phyloP scores from a whole-genome alignment of 2,888 invertebrate species.

The Lymantria monacha region DNA sequence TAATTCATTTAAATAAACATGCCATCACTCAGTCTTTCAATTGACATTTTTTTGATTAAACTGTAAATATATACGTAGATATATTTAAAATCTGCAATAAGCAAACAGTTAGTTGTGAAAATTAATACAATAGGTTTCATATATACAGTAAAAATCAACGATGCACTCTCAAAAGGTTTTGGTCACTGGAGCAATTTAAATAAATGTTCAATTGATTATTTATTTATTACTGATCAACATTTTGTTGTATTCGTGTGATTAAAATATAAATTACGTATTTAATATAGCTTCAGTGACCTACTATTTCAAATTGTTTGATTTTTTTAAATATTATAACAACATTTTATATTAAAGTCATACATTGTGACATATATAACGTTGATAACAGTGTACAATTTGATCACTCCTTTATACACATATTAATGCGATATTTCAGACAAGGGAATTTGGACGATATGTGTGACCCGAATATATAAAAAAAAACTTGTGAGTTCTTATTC shows the following conservation, averaged over 20 bases:
- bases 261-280: not conserved
- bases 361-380: not conserved
- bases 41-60: too few species aligned
- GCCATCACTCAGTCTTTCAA: slow-evolving; percentile 74
- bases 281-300: slow-evolving; percentile 5
- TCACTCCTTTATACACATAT: not conserved
- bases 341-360: not conserved
- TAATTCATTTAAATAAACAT: slow-evolving; percentile 53
- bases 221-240: not conserved
- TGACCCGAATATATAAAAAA: too few species aligned
- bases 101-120: slow-evolving; percentile 51
- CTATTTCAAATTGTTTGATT: slow-evolving; percentile 6
- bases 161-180: slow-evolving; percentile 17
- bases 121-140: slow-evolving; percentile 46
- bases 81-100: slow-evolving; percentile 54
- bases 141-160: slow-evolving; percentile 43
- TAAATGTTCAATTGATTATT: not conserved
- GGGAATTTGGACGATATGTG: not conserved
- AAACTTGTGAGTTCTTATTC: too few species aligned
- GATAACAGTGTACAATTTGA: slow-evolving; percentile 5
- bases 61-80: slow-evolving; percentile 54
- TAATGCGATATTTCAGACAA: slow-evolving; percentile 1
- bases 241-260: not conserved
- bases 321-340: slow-evolving; percentile 2
- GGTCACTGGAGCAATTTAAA: slow-evolving; percentile 10